These are phyloP conservation scores for Cydia pomonella DNA, from an alignment of 1,140 invertebrate species.

Conservation along the genomic window DNA sequence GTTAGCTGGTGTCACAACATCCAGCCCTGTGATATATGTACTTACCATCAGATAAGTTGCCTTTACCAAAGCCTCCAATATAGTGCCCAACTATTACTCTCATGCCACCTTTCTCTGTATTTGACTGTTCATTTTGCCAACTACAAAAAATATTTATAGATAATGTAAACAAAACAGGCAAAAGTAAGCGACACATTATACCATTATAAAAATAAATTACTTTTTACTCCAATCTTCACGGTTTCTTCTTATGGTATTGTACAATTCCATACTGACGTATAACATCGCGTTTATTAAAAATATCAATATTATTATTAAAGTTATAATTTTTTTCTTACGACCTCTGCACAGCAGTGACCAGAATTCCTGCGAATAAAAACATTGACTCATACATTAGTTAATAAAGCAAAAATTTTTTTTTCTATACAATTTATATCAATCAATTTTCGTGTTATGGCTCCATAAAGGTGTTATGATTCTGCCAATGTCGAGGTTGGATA, in stretches of 20 bases:
- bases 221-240: constrained; percentile 63
- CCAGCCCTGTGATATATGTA: not conserved
- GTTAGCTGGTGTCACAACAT: not conserved
- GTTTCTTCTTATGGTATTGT: constrained; percentile 60
- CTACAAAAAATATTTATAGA: constrained; percentile 48
- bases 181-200: constrained; percentile 6
- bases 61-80: constrained; percentile 85
- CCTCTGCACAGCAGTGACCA: constrained; percentile 64
- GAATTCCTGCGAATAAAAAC: constrained; percentile 47
- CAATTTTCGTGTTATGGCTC: no score
- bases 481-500: no score
- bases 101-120: constrained; percentile 87
- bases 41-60: constrained; percentile 87
- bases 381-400: not conserved
- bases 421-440: no score
- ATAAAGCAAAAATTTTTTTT: not conserved
- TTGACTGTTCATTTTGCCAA: constrained; percentile 73
- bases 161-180: not conserved
- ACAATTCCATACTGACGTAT: constrained; percentile 68
- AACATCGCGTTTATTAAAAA: constrained; percentile 68
- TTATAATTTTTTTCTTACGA: constrained; percentile 65
- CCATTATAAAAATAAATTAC: constrained; percentile 44
- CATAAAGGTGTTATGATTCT: no score
- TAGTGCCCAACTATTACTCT: constrained; percentile 92
- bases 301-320: constrained; percentile 57